A percentile compares a stretch with the other conserved stretches of the same genome.
These are phyloP conservation scores for Indri indri DNA, from an alignment of 2,113 vertebrate species.

Conservation along the genomic window DNA sequence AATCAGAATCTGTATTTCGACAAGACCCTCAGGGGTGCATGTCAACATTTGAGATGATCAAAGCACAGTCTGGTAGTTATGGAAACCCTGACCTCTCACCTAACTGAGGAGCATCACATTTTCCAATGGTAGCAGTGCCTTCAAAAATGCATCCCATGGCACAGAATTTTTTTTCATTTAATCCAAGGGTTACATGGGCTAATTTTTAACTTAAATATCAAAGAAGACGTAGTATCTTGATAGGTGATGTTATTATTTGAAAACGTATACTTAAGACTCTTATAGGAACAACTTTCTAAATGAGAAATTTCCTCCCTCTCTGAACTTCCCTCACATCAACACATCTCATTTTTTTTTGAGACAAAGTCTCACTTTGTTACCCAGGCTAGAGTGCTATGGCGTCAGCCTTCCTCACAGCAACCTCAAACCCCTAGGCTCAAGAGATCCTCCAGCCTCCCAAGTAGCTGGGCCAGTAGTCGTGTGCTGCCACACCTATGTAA, in stretches of 20 bases:
- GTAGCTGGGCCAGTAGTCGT: too few species aligned
- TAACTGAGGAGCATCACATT: neutral
- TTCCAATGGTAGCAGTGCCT: neutral
- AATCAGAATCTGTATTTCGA: neutral
- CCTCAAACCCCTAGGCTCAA: too few species aligned
- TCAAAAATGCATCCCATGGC: neutral
- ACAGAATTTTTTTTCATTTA: neutral
- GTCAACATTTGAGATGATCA: neutral
- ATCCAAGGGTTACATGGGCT: neutral
- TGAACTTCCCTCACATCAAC: neutral
- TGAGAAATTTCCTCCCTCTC: neutral
- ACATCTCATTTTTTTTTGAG: neutral
- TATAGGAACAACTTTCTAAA: neutral
- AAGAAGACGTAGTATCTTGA: neutral
- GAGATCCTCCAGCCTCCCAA: too few species aligned
- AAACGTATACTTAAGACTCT: neutral
- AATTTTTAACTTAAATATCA: constrained; percentile 16
- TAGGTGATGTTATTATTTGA: neutral
- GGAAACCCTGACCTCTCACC: neutral
- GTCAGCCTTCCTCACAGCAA: too few species aligned
- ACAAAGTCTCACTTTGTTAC: too few species aligned
- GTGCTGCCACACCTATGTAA: too few species aligned
- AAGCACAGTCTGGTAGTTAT: neutral
- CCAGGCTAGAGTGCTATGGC: too few species aligned
- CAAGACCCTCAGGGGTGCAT: neutral